Base-by-base conservation (phyloP, 2,888 invertebrate species). In the Oscheius onirici region DNA sequence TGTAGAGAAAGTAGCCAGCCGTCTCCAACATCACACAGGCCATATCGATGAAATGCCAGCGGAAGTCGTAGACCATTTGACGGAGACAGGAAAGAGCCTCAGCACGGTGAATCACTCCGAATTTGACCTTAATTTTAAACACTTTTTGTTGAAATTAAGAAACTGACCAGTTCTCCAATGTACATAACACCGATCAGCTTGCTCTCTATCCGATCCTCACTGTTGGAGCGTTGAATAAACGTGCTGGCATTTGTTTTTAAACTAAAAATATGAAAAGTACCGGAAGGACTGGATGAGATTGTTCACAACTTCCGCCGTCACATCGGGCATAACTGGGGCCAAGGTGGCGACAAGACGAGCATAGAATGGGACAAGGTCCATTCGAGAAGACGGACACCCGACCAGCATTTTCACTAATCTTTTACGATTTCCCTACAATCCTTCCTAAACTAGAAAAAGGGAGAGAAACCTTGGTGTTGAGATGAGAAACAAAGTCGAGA, bases 331-430 rank as follows among this genome's bases (percentile, higher is more conserved):
- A 8, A 83, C 84, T 17, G 79, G 75, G 8, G 79, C 76, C 10
- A 86, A 68, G 3, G 82, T 84, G 13, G 85, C 84, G n/a, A 86
- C 58, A 43, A 86, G 76, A 11, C 82, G 77, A 15, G 83, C 81
- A 66, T 82, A 84, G 66, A 86, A 86, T 13, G 86, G 86, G 43
- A 84, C 69, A 10, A 86, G 67, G 69, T 86, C 84, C 26, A 86
- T 70, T 55, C 77, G 69, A 11, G 73, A 68, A 0, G 67, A 43
- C 17, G 73, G 67, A n/a, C 79, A 77, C n/a, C 71, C 63, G 51
- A 82, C 63, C 13, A 85, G 67, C 26, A 81, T 71, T 20, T 82
- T 81, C 8, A 85, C 73, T 20, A 85, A 69, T 5, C 79, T 68
- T 54, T 85, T 85, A 0, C 84, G 76, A 54, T 79, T 74, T 20